Conservation (phyloP, 2,113 vertebrate genomes). For the Melanostigma gelatinosum region DNA sequence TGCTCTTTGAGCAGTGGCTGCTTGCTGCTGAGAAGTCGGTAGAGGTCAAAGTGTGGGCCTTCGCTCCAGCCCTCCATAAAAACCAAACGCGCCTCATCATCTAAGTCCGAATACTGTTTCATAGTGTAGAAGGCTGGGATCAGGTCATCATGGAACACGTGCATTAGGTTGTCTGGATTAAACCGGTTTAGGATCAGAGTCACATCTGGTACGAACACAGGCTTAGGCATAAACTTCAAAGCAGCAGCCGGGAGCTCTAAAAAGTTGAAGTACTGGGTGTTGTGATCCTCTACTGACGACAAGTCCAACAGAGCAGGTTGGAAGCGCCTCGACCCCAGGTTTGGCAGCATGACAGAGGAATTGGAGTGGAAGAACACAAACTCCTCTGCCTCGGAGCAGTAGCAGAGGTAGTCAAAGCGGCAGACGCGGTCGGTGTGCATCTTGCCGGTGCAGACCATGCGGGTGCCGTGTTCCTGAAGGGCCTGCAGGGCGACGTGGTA, state of each 20-base stretch:
- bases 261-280: constrained; percentile 98
- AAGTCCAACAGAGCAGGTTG: constrained; percentile 96
- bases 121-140: constrained; percentile 96
- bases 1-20: constrained; percentile 93
- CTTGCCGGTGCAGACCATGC: constrained; percentile 96
- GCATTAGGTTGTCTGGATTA: constrained; percentile 99
- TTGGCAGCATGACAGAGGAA: constrained; percentile 93
- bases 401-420: constrained; percentile 96
- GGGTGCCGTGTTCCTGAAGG: constrained; percentile 91
- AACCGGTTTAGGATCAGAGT: constrained; percentile 94
- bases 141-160: constrained; percentile 96
- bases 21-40: constrained; percentile 92
- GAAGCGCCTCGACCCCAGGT: constrained; percentile 93
- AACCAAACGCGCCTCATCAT: constrained; percentile 89
- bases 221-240: constrained; percentile 94
- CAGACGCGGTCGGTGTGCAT: constrained; percentile 98
- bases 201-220: constrained; percentile 95
- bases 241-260: constrained; percentile 93
- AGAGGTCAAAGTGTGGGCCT: constrained; percentile 94
- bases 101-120: constrained; percentile 92
- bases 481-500: constrained; percentile 91
- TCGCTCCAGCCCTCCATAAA: constrained; percentile 98
- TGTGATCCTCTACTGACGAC: constrained; percentile 98
- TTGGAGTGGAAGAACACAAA: constrained; percentile 98
- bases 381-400: constrained; percentile 93